These are phyloP conservation scores for Xylocampa areola DNA, from an alignment of 2,888 invertebrate species.

Conservation along the genomic window DNA sequence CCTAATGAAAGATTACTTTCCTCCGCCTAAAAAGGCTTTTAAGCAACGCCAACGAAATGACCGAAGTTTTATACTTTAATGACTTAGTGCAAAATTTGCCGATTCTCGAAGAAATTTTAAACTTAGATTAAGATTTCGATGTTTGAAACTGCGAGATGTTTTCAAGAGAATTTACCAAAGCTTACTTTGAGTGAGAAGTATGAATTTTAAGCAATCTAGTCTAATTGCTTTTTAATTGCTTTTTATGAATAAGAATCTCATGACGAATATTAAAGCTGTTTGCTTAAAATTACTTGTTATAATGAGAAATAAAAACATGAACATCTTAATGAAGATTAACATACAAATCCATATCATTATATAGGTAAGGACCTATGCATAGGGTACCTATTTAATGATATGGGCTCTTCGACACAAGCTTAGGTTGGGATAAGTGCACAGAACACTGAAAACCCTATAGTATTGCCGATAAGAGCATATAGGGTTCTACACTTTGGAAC, in stretches of 20 bases:
- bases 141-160: conserved; percentile 86
- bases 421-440: too few relatives aligned
- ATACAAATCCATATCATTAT: too few relatives aligned
- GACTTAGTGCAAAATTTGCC: conserved; percentile 90
- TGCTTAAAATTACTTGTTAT: conserved; percentile 52
- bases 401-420: too few relatives aligned
- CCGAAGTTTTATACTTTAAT: conserved; percentile 90
- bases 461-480: too few relatives aligned
- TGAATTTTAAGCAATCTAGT: conserved; percentile 85
- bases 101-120: conserved; percentile 89
- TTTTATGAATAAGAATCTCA: conserved; percentile 72
- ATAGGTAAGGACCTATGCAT: too few relatives aligned
- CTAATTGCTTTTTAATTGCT: conserved; percentile 89
- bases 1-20: conserved; percentile 90
- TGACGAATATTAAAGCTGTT: conserved; percentile 59
- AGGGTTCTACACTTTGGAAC: too few relatives aligned
- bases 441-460: too few relatives aligned
- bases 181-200: conserved; percentile 81
- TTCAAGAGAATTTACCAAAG: conserved; percentile 77
- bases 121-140: conserved; percentile 89
- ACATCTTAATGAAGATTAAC: conserved; percentile 14
- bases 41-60: conserved; percentile 89
- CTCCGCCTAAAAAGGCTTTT: conserved; percentile 90
- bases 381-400: too few relatives aligned
- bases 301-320: conserved; percentile 36